phyloP scores from a whole-genome alignment of 2,797 vertebrate genomes.

The Rallus crepitans region DNA sequence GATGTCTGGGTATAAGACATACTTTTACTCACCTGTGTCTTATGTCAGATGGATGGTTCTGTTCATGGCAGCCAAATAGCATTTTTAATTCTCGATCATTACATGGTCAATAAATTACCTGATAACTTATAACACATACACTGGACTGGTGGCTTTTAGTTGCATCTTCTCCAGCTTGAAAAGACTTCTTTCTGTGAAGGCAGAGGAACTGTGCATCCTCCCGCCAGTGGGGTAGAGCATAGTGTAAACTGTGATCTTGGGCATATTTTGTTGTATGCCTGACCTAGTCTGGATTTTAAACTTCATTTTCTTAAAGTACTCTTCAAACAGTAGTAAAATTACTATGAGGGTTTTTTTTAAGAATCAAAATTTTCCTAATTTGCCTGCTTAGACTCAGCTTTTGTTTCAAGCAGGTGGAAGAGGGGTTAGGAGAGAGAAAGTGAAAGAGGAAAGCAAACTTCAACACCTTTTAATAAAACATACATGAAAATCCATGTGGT shows the following conservation, averaged over 20 bases:
- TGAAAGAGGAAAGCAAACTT: neutral
- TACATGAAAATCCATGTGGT: fast-evolving
- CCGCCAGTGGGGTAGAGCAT: fast-evolving
- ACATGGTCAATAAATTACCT: neutral
- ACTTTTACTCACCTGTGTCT: neutral
- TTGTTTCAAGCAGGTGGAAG: neutral
- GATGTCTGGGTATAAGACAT: neutral
- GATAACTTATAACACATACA: neutral
- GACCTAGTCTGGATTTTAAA: neutral
- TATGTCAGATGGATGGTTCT: neutral
- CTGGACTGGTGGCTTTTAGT: neutral
- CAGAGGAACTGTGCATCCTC: neutral
- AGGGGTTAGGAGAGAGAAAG: neutral
- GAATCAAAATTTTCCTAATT: neutral
- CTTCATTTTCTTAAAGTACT: neutral
- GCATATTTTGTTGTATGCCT: neutral
- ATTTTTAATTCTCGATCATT: neutral
- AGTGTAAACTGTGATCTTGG: neutral
- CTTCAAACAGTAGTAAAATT: neutral
- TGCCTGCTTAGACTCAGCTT: neutral
- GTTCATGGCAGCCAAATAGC: neutral
- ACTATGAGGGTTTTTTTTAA: neutral
- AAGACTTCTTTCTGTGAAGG: neutral
- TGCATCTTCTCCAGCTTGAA: neutral
- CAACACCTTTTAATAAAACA: neutral